phyloP scores from a whole-genome alignment of 2,888 invertebrate species.

The Polyploca ridens region DNA sequence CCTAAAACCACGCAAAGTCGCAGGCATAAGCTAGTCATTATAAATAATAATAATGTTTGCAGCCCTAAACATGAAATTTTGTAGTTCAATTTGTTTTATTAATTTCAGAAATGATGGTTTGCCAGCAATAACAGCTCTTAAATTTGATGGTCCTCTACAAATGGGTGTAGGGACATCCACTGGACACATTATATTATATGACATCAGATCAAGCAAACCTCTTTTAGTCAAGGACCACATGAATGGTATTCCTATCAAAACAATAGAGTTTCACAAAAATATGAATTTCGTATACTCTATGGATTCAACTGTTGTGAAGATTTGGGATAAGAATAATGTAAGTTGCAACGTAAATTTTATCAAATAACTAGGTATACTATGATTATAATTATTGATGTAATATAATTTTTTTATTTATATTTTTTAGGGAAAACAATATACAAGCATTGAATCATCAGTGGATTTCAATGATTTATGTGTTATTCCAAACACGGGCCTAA shows the following conservation, averaged over 20 bases:
- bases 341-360: conserved; percentile 27
- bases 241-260: conserved; percentile 95
- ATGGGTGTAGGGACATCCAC: conserved; percentile 97
- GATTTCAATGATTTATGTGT: conserved; percentile 96
- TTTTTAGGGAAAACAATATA: conserved; percentile 94
- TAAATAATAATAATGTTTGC: too few species aligned
- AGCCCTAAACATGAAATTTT: too few species aligned
- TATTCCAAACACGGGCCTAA: conserved; percentile 94
- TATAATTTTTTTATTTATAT: conserved; percentile 15
- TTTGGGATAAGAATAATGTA: conserved; percentile 95
- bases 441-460: conserved; percentile 94
- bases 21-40: too few species aligned
- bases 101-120: conserved; percentile 85
- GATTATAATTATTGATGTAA: conserved; percentile 14
- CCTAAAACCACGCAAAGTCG: too few species aligned
- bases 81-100: neutral
- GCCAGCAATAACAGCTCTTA: conserved; percentile 91
- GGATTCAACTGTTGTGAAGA: conserved; percentile 94
- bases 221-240: conserved; percentile 96
- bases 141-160: conserved; percentile 89
- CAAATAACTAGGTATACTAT: neutral
- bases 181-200: conserved; percentile 97
- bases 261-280: conserved; percentile 92
- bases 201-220: conserved; percentile 96
- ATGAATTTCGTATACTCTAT: conserved; percentile 94